Base-by-base conservation (phyloP, 1,140 invertebrate genomes). In the Nasonia vitripennis region DNA sequence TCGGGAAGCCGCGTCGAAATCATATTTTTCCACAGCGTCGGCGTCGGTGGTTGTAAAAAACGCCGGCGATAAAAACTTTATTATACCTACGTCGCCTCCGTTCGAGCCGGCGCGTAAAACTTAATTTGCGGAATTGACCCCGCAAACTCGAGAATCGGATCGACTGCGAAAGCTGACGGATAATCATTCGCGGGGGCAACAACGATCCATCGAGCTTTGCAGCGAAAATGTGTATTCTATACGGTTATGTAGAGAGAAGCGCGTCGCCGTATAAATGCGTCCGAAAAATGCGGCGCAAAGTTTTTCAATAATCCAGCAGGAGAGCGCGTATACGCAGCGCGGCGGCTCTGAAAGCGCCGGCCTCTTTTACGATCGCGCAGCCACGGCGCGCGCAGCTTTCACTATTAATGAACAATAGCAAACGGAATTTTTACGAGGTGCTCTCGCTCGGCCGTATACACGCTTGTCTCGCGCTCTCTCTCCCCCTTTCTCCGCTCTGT, bases 341-440 rank as follows among this genome's bases (percentile, higher is more conserved):
- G 5, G 4, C 34, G 34, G 34, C 34, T 74, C 20, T 74, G 14
- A 74, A n/a, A 74, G 37, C 73, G 5, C 45, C 73, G 27, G 10
- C 17, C 74, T 4, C 17, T 78, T 78, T 78, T 55, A 78, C 77
- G 55, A 78, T 7, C 55, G 55, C 2, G 55, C 17, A 12, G 48
- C 14, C 20, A 20, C 2, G 74, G 37, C 27, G 27, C 27, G 27
- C 34, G 41, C 27, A 37, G 37, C 68, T 41, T 75, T 41, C 41
- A 31, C 67, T 80, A 70, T 51, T 81, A 73, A 81, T 74, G 70
- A 81, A 74, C 80, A 81, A 73, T 74, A 31, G n/a, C 68, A 27
- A 48, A 74, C 45, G 80, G 68, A 81, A 81, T 81, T 81, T 81
- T 81, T 81, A 81, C 70, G 80, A 74, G 62, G 67, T 20, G 62